Evolutionary conservation across 2,888 invertebrate species (phyloP).

Genomic region (Deilephila porcellus): DNA sequence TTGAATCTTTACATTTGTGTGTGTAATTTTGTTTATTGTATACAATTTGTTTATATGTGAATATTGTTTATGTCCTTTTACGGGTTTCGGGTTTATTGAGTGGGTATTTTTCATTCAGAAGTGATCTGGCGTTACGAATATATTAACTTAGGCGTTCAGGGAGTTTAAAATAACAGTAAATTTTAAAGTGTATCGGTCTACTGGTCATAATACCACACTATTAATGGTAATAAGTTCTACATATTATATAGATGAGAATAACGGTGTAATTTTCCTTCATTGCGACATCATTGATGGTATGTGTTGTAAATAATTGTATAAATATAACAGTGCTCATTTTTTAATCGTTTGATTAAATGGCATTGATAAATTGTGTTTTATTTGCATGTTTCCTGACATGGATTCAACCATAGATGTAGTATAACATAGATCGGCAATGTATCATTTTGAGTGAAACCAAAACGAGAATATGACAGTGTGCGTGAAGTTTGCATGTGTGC

Average conservation of each 20-base stretch:
- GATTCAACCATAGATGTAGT: too few relatives aligned
- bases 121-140: slow-evolving; percentile 9
- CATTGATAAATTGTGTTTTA: slow-evolving; percentile 32
- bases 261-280: slow-evolving; percentile 8
- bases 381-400: slow-evolving; percentile 19
- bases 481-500: too few relatives aligned
- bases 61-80: background rate
- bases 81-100: background rate
- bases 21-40: slow-evolving; percentile 5
- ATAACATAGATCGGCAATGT: too few relatives aligned
- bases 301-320: slow-evolving; percentile 26
- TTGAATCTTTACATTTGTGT: slow-evolving; percentile 7
- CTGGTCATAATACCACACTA: background rate
- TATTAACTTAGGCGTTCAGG: background rate
- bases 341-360: slow-evolving; percentile 16
- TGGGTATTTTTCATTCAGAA: background rate
- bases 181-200: slow-evolving; percentile 1
- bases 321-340: slow-evolving; percentile 11
- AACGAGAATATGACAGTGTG: too few relatives aligned
- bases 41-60: slow-evolving; percentile 5
- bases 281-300: slow-evolving; percentile 5
- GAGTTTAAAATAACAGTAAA: slow-evolving; percentile 1
- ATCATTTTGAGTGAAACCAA: too few relatives aligned
- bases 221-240: background rate
- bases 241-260: background rate